phyloP scores from a whole-genome alignment of 2,888 invertebrate genomes.

The Keiferia lycopersicella region DNA sequence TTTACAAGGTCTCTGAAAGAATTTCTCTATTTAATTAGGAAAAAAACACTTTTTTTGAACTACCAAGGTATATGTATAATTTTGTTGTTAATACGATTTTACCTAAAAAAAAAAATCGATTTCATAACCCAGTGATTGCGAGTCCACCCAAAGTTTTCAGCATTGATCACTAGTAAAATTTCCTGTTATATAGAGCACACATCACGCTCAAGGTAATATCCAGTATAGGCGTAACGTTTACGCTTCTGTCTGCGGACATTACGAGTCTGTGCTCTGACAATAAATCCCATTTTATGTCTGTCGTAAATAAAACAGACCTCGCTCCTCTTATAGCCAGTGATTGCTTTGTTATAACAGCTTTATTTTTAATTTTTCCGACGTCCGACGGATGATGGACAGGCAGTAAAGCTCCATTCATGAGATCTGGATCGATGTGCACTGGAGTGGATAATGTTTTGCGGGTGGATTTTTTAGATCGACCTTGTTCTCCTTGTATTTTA shows the following conservation, averaged over 20 bases:
- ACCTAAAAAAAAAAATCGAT: neutral
- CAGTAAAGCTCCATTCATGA: slow-evolving; percentile 18
- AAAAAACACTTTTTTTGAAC: too few relatives aligned
- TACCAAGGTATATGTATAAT: too few relatives aligned
- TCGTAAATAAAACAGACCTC: slow-evolving; percentile 28
- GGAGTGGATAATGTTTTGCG: slow-evolving; percentile 16
- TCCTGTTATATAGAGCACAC: neutral
- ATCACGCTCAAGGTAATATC: neutral
- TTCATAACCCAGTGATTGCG: neutral
- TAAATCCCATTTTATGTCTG: slow-evolving; percentile 30
- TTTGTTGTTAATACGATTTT: too few relatives aligned
- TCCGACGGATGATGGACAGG: slow-evolving; percentile 22
- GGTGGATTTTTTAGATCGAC: slow-evolving; percentile 9
- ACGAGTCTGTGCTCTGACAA: slow-evolving; percentile 23
- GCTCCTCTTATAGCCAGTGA: slow-evolving; percentile 26
- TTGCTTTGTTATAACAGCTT: slow-evolving; percentile 28
- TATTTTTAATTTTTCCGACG: slow-evolving; percentile 28
- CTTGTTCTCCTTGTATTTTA: neutral
- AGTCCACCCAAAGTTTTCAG: neutral
- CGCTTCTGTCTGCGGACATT: slow-evolving; percentile 22
- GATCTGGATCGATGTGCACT: slow-evolving; percentile 1
- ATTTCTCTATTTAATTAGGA: too few relatives aligned
- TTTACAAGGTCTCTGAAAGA: too few relatives aligned
- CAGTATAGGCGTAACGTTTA: slow-evolving; percentile 12
- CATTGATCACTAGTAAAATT: neutral